phyloP scores from a whole-genome alignment of 64 coral and sea anemone genomes.

The Actinia tenebrosa region DNA sequence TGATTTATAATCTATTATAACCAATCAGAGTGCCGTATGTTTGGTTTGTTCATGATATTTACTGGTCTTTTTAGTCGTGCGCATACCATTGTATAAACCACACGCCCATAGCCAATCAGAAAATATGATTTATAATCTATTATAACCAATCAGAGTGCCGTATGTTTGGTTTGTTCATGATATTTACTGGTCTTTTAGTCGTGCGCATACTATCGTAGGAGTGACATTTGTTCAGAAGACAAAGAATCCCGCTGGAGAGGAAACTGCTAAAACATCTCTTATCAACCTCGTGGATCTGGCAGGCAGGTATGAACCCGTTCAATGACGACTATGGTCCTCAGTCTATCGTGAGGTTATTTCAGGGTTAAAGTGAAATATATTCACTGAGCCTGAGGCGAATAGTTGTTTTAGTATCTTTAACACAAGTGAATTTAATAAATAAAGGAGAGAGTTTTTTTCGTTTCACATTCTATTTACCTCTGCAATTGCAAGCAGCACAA shows the following conservation, averaged over 20 bases:
- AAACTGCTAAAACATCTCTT: conserved; percentile 84
- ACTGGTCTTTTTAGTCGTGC: conserved; percentile 51
- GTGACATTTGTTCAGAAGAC: conserved; percentile 86
- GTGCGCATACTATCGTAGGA: conserved; percentile 94
- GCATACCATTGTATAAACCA: conserved; percentile 92
- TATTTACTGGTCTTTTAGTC: conserved; percentile 29
- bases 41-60: not conserved
- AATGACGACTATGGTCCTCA: too few relatives aligned
- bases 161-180: too few relatives aligned
- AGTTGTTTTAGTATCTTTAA: too few relatives aligned
- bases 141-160: too few relatives aligned
- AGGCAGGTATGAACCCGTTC: conserved; percentile 55
- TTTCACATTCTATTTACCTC: too few relatives aligned
- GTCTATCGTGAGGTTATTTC: too few relatives aligned
- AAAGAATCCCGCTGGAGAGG: conserved; percentile 89
- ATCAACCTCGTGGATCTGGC: conserved; percentile 95
- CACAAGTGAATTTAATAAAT: too few relatives aligned
- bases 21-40: too few relatives aligned
- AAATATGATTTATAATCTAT: not conserved
- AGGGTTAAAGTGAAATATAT: too few relatives aligned
- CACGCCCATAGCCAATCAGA: not conserved
- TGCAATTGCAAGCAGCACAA: too few relatives aligned
- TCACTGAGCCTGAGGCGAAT: too few relatives aligned
- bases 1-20: not conserved
- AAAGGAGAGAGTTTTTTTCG: too few relatives aligned